Evolutionary conservation across 2,113 vertebrate species (phyloP), one percentile per base, ranked within the genome.

Genomic region (Haliaeetus leucogaster): DNA sequence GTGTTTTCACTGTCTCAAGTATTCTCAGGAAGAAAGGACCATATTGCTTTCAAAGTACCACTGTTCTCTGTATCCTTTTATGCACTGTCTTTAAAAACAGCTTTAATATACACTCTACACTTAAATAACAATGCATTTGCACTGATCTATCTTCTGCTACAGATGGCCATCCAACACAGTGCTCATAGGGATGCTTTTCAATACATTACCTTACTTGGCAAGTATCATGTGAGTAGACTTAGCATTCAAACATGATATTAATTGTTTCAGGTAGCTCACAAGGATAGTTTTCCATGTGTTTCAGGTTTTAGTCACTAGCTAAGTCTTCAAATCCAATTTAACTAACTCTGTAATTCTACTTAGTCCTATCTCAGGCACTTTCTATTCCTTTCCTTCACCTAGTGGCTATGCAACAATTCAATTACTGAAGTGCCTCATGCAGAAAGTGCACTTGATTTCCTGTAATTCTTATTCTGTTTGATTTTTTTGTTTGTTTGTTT

Each of bases 251-350:
- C 10, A 55, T 36, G 16, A 59, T 43, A 53, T 40, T 48, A 48
- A 23, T 82, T 59, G 27, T 59, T 59, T 83, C 68, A 67, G 40
- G 36, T 83, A 89, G 36, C 13, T 71, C 53, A 42, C 55, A 76
- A 71, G 26, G 25, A 78, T 16, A 48, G 16, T 38, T 93, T 93
- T 74, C 25, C 71, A 13, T n/a, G 81, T 65, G 56, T 86, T 86
- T 43, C 85, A 74, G n/a, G 68, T 85, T 82, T 95, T 47, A 89
- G 79, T 70, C 42, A 72, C 55, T 81, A 91, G 19, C 8, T 90
- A 95, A 96, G 45, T 93, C 94, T 97, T 95, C n/a, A 86, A 93
- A 95, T 94, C 52, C 65, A 93, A 85, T 97, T 95, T 96, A 96
- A 71, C 34, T 47, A 72, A 77, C 62, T 94, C 86, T 52, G 19